Evolutionary conservation across 2,113 vertebrate genomes (phyloP).

Genomic region (Callithrix jacchus): DNA sequence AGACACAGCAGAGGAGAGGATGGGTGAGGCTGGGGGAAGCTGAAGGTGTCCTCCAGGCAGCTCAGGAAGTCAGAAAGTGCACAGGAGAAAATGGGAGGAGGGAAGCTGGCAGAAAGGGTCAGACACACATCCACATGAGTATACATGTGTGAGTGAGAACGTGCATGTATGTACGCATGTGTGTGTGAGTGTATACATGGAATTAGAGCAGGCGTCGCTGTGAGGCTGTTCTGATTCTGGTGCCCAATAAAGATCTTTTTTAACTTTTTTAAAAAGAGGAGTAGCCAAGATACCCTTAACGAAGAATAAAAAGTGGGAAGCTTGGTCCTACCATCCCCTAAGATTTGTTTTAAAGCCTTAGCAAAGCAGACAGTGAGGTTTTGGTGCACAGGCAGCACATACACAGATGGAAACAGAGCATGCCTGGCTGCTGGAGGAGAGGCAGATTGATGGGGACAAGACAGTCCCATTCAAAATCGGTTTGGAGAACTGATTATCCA

Average conservation of each 20-base stretch:
- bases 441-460: too few species aligned
- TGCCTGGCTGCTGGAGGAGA: fast-evolving
- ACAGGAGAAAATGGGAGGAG: neutral
- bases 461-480: too few species aligned
- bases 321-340: neutral
- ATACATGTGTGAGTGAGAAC: too few species aligned
- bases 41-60: neutral
- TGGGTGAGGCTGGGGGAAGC: neutral
- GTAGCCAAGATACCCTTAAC: neutral
- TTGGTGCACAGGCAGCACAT: fast-evolving
- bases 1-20: neutral
- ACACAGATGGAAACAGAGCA: fast-evolving
- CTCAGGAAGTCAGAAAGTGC: neutral
- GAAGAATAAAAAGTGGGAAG: too few species aligned
- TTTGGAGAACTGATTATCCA: neutral
- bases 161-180: fast-evolving
- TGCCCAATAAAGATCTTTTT: too few species aligned
- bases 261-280: neutral
- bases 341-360: neutral
- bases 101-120: too few species aligned
- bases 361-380: neutral
- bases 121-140: neutral
- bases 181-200: neutral
- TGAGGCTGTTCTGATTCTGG: neutral
- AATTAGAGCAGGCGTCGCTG: neutral